Evolutionary conservation across 1,140 invertebrate species (phyloP).

Genomic region (Halyomorpha halys): DNA sequence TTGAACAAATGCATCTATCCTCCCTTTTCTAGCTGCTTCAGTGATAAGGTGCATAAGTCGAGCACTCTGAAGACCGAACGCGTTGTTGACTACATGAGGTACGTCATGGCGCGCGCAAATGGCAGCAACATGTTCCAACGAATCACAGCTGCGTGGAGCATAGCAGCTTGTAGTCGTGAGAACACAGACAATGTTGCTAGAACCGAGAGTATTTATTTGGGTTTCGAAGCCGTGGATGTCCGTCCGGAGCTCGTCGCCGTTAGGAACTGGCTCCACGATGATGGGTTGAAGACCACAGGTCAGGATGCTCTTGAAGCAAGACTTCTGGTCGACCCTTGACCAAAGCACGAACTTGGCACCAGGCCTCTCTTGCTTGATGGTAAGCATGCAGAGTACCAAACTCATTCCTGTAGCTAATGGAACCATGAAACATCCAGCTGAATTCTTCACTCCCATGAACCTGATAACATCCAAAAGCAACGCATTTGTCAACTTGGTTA

Average conservation of each 20-base stretch:
- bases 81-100: slow-evolving; percentile 78
- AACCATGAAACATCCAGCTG: slow-evolving; percentile 55
- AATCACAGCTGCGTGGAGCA: slow-evolving; percentile 67
- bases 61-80: slow-evolving; percentile 72
- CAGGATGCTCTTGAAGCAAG: slow-evolving; percentile 76
- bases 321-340: slow-evolving; percentile 83
- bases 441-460: slow-evolving; percentile 48
- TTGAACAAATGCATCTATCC: slow-evolving; percentile 72
- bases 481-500: slow-evolving; percentile 66
- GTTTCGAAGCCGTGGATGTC: slow-evolving; percentile 49
- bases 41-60: slow-evolving; percentile 61
- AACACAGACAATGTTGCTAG: slow-evolving; percentile 62
- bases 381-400: slow-evolving; percentile 61
- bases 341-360: slow-evolving; percentile 69
- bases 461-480: slow-evolving; percentile 60
- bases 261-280: slow-evolving; percentile 52
- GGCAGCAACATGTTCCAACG: slow-evolving; percentile 44
- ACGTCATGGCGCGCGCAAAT: slow-evolving; percentile 55
- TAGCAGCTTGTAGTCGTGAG: slow-evolving; percentile 78
- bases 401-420: slow-evolving; percentile 83
- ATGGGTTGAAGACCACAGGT: slow-evolving; percentile 55
- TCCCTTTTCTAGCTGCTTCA: slow-evolving; percentile 51
- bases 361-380: slow-evolving; percentile 53
- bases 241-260: slow-evolving; percentile 56
- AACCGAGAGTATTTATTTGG: slow-evolving; percentile 47